Percentiles rank a stretch among this genome's conserved stretches.
These are phyloP conservation scores for Sebastes jordani DNA, from an alignment of 2,797 vertebrate genomes.

Conservation along the genomic window DNA sequence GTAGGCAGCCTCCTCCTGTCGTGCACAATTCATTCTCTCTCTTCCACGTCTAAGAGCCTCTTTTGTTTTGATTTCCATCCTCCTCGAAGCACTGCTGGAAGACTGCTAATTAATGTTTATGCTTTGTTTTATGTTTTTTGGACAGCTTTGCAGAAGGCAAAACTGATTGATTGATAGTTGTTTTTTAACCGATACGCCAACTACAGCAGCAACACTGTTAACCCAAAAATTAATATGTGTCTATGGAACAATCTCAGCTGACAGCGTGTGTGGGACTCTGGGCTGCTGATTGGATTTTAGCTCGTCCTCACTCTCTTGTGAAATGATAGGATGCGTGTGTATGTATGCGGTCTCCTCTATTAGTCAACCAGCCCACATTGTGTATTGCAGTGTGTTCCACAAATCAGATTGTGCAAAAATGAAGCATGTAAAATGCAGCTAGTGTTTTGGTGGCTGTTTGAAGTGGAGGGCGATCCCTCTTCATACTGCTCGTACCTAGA, in stretches of 20 bases:
- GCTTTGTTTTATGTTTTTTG: conserved; percentile 20
- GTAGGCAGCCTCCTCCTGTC: conserved; percentile 37
- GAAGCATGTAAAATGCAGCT: conserved; percentile 61
- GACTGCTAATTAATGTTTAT: conserved; percentile 53
- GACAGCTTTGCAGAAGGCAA: conserved; percentile 9
- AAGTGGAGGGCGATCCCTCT: conserved; percentile 58
- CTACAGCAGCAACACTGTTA: not conserved
- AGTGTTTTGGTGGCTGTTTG: conserved; percentile 51
- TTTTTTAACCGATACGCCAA: not conserved
- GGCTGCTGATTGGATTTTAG: conserved; percentile 34
- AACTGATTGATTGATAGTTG: not conserved
- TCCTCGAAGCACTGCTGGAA: conserved; percentile 48
- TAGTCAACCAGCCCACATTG: conserved; percentile 26
- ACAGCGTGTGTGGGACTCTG: not conserved
- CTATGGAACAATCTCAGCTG: not conserved
- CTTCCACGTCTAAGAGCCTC: conserved; percentile 35
- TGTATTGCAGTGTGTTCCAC: conserved; percentile 40
- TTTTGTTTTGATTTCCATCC: conserved; percentile 44
- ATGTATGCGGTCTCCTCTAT: conserved; percentile 4
- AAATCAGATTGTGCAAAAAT: conserved; percentile 54
- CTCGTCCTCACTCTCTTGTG: conserved; percentile 17
- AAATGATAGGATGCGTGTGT: not conserved
- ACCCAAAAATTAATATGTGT: not conserved
- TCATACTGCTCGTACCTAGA: conserved; percentile 50
- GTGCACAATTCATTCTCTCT: conserved; percentile 36